Base-by-base conservation (phyloP, 2,888 invertebrate genomes). In the Schrankia costaestrigalis region DNA sequence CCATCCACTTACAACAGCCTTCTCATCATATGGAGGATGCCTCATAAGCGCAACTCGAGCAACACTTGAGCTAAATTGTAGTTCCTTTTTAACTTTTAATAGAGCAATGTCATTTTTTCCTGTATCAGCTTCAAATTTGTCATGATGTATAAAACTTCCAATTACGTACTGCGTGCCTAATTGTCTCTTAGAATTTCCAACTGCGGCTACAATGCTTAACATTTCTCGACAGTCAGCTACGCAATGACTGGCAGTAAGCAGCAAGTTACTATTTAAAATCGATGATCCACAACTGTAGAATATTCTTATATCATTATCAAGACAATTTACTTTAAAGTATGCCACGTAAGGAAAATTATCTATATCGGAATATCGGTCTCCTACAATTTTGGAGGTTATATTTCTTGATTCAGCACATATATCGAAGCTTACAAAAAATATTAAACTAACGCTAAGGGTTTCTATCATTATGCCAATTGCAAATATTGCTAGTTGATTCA, bases 191-290 rank as follows among this genome's bases (percentile, higher is more conserved):
- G n/a, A n/a, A n/a, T n/a, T n/a, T n/a, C n/a, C n/a, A n/a, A n/a
- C n/a, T n/a, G n/a, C n/a, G n/a, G n/a, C n/a, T n/a, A n/a, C n/a
- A n/a, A n/a, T n/a, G n/a, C n/a, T n/a, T n/a, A n/a, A n/a, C n/a
- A n/a, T n/a, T n/a, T n/a, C n/a, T n/a, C n/a, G n/a, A 29, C 58
- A 63, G 1, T 7, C 17, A 4, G 18, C 8, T 1, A 61, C 0
- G 15, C 69, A 73, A 29, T 74, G 74, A 0, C 57, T 72, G 0
- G 71, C 73, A 0, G 73, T 64, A 1, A 74, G 10, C 0, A 67
- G 8, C 3, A 71, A 29, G 0, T 5, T 11, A 15, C 64, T 59
- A 23, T 65, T 75, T 0, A 76, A 1, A 2, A 76, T 56, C 0
- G 74, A 73, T 0, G 57, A 41, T 0, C 71, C 71, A 15, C 73